These are phyloP conservation scores for Chrysolina americana DNA, from an alignment of 2,888 invertebrate genomes.

Conservation along the genomic window DNA sequence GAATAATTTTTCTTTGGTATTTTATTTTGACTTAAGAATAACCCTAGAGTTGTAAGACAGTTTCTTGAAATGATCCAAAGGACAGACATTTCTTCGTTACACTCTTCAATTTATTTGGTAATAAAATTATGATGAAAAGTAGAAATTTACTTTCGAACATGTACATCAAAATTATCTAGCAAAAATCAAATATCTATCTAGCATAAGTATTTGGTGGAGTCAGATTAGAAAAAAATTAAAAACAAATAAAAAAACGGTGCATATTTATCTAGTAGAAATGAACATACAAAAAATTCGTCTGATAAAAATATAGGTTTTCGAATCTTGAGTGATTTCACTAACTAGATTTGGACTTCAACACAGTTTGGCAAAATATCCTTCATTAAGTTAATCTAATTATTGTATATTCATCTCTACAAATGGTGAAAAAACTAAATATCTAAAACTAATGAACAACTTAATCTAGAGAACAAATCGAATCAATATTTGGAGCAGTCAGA, in stretches of 20 bases:
- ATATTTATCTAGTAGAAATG: background rate
- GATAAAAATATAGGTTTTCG: too few species aligned
- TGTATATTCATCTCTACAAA: conserved; percentile 1
- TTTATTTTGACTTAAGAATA: too few species aligned
- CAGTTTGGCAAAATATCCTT: too few species aligned
- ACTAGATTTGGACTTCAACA: too few species aligned
- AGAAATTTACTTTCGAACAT: background rate
- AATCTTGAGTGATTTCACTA: too few species aligned
- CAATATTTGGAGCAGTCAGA: background rate
- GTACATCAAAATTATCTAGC: background rate
- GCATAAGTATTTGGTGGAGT: background rate
- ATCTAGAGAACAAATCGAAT: background rate
- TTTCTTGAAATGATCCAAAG: too few species aligned
- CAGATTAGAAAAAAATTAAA: background rate
- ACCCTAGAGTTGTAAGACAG: too few species aligned
- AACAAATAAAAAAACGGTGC: background rate
- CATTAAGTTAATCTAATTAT: background rate
- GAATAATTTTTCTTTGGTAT: too few species aligned
- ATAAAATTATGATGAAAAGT: background rate
- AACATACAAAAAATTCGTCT: background rate
- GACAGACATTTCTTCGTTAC: too few species aligned
- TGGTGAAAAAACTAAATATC: background rate
- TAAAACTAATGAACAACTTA: background rate
- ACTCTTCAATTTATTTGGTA: too few species aligned
- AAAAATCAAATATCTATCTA: background rate